phyloP scores from a whole-genome alignment of 1,140 invertebrate genomes.

The Lethrus apterus region DNA sequence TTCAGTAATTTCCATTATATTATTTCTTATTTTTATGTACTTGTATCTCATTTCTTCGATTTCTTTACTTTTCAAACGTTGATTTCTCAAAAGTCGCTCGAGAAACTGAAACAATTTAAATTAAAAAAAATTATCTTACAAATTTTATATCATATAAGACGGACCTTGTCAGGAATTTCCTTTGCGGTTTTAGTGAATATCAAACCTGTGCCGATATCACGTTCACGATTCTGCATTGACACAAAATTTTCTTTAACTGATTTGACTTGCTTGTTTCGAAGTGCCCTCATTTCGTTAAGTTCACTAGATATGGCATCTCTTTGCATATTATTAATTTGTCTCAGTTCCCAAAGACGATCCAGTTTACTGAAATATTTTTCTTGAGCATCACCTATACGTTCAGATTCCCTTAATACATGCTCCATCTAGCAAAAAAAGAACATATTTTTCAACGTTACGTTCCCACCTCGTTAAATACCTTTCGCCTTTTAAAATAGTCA shows the following conservation, averaged over 20 bases:
- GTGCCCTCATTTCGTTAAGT: constrained; percentile 18
- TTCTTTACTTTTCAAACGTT: constrained; percentile 21
- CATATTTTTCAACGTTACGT: not conserved
- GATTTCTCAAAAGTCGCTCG: constrained; percentile 21
- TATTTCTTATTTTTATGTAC: constrained; percentile 24
- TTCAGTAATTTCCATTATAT: constrained; percentile 20
- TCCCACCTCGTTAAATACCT: constrained; percentile 15
- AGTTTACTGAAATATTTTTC: constrained; percentile 27
- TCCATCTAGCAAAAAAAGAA: constrained; percentile 26
- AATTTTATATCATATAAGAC: constrained; percentile 3
- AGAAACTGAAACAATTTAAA: constrained; percentile 17
- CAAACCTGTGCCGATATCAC: constrained; percentile 25
- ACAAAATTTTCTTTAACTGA: constrained; percentile 20
- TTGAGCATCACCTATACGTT: constrained; percentile 23
- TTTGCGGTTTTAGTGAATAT: constrained; percentile 33
- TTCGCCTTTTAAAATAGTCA: constrained; percentile 32
- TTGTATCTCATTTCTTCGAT: constrained; percentile 23
- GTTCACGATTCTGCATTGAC: constrained; percentile 22
- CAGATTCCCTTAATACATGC: constrained; percentile 26
- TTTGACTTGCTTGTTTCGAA: constrained; percentile 20
- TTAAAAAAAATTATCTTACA: not conserved
- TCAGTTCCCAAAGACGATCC: constrained; percentile 23
- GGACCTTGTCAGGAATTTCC: constrained; percentile 30
- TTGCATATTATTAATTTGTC: constrained; percentile 17
- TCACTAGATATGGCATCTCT: constrained; percentile 17